Conservation (phyloP, 2,113 vertebrate species). For the Tautogolabrus adspersus region DNA sequence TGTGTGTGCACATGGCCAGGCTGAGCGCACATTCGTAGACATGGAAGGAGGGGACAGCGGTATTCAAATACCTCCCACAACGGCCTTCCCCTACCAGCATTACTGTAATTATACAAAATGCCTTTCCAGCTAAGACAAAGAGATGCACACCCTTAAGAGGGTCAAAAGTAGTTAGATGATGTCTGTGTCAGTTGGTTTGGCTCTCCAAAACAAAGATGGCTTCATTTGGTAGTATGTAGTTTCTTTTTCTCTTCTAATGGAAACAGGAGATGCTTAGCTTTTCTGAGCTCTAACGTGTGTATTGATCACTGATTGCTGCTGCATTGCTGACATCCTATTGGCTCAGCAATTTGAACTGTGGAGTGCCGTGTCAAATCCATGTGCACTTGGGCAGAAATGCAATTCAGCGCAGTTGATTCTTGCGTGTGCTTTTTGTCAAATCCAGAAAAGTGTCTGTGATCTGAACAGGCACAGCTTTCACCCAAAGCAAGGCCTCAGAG, state of each 20-base stretch:
- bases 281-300: slow-evolving; percentile 5
- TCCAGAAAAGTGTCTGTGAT: neutral
- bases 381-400: slow-evolving; percentile 21
- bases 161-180: slow-evolving; percentile 70
- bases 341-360: slow-evolving; percentile 25
- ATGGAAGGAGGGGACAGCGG: slow-evolving; percentile 2
- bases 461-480: slow-evolving; percentile 2
- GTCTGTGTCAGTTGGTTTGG: slow-evolving; percentile 25
- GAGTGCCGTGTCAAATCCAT: slow-evolving; percentile 21
- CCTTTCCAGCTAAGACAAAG: slow-evolving; percentile 46
- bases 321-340: slow-evolving; percentile 48
- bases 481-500: slow-evolving; percentile 8
- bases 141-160: slow-evolving; percentile 51
- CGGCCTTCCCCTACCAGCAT: slow-evolving; percentile 55
- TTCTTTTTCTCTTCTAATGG: slow-evolving; percentile 49
- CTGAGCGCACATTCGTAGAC: neutral
- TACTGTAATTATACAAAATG: slow-evolving; percentile 67
- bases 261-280: slow-evolving; percentile 43
- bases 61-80: slow-evolving; percentile 47
- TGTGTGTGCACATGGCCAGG: slow-evolving; percentile 23
- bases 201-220: slow-evolving; percentile 32
- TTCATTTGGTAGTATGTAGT: slow-evolving; percentile 17
- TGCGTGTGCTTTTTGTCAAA: slow-evolving; percentile 1
- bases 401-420: neutral
- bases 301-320: slow-evolving; percentile 64